phyloP scores from a whole-genome alignment of 2,888 invertebrate species.

The Pterostichus niger region DNA sequence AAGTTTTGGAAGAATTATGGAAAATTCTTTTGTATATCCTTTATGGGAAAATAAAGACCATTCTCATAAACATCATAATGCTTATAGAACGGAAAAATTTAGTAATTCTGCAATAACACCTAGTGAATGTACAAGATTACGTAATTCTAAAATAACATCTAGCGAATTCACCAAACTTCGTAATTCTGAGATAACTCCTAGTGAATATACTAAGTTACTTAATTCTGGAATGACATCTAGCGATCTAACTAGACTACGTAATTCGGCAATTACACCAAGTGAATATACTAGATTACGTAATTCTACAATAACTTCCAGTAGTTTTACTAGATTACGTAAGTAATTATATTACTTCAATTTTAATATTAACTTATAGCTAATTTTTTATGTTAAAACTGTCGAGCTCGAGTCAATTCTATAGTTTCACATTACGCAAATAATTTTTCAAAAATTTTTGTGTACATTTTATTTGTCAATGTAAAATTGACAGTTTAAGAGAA shows the following conservation, averaged over 20 bases:
- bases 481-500: constrained; percentile 6
- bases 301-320: no score
- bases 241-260: background rate
- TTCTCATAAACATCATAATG: background rate
- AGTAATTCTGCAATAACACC: constrained; percentile 10
- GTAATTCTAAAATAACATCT: no score
- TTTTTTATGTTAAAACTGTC: no score
- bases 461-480: no score
- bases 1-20: background rate
- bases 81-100: constrained; percentile 9
- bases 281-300: background rate
- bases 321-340: no score
- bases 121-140: constrained; percentile 3
- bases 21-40: background rate
- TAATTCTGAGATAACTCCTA: no score
- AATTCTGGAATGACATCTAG: background rate
- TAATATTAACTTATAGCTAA: no score
- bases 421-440: no score
- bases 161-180: background rate
- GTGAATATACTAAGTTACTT: background rate
- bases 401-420: no score
- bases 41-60: background rate
- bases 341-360: no score
- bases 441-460: no score
- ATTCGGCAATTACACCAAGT: no score